These are phyloP conservation scores for Drosophila suzukii DNA, from an alignment of 1,140 invertebrate genomes.

Conservation along the genomic window DNA sequence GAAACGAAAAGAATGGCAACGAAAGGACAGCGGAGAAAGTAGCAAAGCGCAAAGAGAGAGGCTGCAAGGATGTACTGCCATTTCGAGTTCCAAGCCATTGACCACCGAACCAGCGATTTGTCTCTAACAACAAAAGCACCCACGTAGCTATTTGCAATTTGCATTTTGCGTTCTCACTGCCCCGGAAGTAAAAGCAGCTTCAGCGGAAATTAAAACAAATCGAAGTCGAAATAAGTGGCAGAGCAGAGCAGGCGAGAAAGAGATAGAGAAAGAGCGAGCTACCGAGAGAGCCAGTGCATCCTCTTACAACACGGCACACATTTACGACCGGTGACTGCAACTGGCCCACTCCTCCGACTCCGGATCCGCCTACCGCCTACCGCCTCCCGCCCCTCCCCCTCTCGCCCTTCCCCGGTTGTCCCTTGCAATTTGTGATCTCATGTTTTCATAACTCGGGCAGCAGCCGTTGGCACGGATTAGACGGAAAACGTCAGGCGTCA, in stretches of 20 bases:
- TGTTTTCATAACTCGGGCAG: constrained; percentile 57
- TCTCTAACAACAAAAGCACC: constrained; percentile 56
- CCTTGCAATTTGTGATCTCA: constrained; percentile 64
- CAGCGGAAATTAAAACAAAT: constrained; percentile 73
- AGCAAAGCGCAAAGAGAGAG: constrained; percentile 41
- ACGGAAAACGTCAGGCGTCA: constrained; percentile 49
- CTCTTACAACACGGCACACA: constrained; percentile 36
- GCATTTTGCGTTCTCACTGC: constrained; percentile 31
- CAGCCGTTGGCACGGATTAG: constrained; percentile 48
- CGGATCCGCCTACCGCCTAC: neutral
- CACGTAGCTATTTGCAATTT: constrained; percentile 26
- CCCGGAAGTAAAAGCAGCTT: constrained; percentile 60
- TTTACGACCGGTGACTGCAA: constrained; percentile 50
- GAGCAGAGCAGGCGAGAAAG: constrained; percentile 2
- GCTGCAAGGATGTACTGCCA: constrained; percentile 54
- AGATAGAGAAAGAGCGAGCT: constrained; percentile 7
- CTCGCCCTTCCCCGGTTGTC: constrained; percentile 17
- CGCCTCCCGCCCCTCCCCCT: neutral
- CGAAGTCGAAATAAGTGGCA: constrained; percentile 49
- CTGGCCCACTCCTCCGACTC: constrained; percentile 28
- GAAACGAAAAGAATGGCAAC: constrained; percentile 63
- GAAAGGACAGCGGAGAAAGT: constrained; percentile 19
- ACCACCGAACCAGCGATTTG: constrained; percentile 74
- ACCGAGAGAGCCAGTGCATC: constrained; percentile 27
- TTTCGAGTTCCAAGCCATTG: constrained; percentile 44